These are phyloP conservation scores for Mirounga angustirostris DNA, from an alignment of 2,113 vertebrate genomes.

Conservation along the genomic window DNA sequence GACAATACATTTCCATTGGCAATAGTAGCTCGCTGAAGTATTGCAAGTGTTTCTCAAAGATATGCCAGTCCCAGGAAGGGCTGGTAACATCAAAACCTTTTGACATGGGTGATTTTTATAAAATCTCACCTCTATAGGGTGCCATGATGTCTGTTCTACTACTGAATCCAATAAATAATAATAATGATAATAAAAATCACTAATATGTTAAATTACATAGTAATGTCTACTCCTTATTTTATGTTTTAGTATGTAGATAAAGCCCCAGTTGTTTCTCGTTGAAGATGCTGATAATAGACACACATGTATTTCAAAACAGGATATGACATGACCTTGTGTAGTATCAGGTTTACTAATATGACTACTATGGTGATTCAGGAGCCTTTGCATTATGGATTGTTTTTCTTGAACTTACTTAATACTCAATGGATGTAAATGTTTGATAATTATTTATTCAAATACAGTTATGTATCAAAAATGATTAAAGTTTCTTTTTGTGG, in stretches of 20 bases:
- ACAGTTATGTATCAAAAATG: neutral
- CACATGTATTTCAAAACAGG: neutral
- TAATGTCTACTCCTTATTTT: neutral
- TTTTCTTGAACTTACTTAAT: neutral
- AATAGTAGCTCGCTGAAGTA: neutral
- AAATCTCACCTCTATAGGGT: neutral
- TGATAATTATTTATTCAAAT: neutral
- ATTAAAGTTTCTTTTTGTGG: neutral
- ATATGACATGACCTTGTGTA: neutral
- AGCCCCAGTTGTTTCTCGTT: neutral
- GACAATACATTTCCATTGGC: neutral
- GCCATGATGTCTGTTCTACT: neutral
- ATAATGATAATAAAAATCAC: neutral
- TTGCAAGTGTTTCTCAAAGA: neutral
- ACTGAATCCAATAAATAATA: neutral
- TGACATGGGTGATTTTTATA: neutral
- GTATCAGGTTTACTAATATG: neutral
- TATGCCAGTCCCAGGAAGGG: too few relatives aligned
- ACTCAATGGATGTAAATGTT: neutral
- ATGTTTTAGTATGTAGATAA: neutral
- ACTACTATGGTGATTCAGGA: neutral
- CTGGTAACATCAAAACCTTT: neutral
- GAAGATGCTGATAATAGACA: neutral
- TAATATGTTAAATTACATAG: neutral
- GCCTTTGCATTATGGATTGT: conserved; percentile 19